These are phyloP conservation scores for Bradypodion pumilum DNA, from an alignment of 2,797 vertebrate genomes.

Conservation along the genomic window DNA sequence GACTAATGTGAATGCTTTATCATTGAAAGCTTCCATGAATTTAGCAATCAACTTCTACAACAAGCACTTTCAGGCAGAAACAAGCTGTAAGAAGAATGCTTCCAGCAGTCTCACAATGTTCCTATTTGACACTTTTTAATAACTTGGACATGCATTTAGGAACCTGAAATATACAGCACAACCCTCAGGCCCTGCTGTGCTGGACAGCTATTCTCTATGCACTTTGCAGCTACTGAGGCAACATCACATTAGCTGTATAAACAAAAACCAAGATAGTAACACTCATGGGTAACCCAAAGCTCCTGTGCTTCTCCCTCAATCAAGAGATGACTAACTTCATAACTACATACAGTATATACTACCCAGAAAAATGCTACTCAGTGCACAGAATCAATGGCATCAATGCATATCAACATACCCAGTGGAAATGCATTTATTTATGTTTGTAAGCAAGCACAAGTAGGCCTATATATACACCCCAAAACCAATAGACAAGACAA, in stretches of 20 bases:
- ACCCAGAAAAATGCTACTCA: background rate
- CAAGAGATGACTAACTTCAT: background rate
- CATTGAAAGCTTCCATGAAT: slow-evolving; percentile 53
- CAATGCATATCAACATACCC: background rate
- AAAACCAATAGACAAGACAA: background rate
- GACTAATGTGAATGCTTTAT: slow-evolving; percentile 45
- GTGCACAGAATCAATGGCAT: background rate
- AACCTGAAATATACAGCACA: slow-evolving; percentile 1
- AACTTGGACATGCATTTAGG: background rate
- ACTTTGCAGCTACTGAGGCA: background rate
- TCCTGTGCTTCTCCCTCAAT: background rate
- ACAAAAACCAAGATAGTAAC: background rate
- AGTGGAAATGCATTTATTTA: background rate
- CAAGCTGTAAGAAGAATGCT: slow-evolving; percentile 2
- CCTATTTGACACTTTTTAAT: slow-evolving; percentile 18
- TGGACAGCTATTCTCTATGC: background rate
- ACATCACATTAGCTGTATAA: background rate
- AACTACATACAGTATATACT: background rate
- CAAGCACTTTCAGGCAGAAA: slow-evolving; percentile 34
- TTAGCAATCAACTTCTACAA: slow-evolving; percentile 41
- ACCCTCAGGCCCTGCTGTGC: background rate
- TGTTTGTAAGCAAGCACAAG: background rate
- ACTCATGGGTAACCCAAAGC: background rate
- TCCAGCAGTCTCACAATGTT: background rate
- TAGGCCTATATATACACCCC: background rate